Conservation (phyloP, 2,113 vertebrate species). For the Picathartes gymnocephalus region DNA sequence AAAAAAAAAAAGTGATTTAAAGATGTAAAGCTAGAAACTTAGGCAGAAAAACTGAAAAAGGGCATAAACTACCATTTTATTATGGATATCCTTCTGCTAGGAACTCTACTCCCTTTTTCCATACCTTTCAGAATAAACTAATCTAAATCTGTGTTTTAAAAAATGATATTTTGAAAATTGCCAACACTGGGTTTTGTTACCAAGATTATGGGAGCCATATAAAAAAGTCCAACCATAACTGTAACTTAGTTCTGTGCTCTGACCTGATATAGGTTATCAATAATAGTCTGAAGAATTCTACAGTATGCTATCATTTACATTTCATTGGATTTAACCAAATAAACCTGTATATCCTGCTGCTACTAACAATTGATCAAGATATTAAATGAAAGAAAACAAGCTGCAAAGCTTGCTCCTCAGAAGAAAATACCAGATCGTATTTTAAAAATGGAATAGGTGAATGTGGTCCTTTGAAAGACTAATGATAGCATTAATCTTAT, state of each 20-base stretch:
- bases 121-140: neutral
- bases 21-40: neutral
- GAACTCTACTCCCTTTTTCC: neutral
- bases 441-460: neutral
- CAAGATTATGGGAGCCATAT: neutral
- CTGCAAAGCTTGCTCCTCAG: neutral
- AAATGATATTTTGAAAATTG: neutral
- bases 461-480: neutral
- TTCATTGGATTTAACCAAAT: neutral
- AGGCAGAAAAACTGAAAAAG: neutral
- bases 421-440: neutral
- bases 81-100: neutral
- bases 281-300: neutral
- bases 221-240: neutral
- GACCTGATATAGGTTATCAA: neutral
- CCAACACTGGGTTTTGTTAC: neutral
- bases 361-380: neutral
- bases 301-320: neutral
- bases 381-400: conserved; percentile 9
- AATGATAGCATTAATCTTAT: neutral
- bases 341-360: neutral
- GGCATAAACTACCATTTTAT: neutral
- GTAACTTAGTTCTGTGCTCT: neutral
- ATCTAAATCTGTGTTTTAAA: neutral
- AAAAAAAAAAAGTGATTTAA: neutral